Evolutionary conservation across 2,113 vertebrate species (phyloP).

Genomic region (Phylloscopus whistleri): DNA sequence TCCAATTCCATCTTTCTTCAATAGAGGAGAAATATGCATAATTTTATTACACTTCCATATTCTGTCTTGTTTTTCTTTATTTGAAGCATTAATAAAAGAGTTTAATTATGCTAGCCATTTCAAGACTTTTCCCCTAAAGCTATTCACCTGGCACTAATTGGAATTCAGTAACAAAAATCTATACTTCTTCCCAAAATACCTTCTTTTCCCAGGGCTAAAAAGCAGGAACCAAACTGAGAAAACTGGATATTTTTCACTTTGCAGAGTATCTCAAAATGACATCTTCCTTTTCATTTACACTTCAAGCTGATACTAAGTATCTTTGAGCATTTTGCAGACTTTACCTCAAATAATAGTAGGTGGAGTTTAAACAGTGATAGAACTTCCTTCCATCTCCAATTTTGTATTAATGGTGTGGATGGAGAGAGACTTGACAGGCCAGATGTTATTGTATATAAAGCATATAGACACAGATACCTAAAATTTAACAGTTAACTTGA

Average conservation of each 20-base stretch:
- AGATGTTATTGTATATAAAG: not conserved
- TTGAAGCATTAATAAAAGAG: not conserved
- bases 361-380: not conserved
- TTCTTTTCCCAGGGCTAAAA: not conserved
- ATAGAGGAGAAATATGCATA: fast-evolving
- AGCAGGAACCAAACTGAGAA: not conserved
- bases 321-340: not conserved
- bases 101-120: not conserved
- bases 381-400: not conserved
- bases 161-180: not conserved
- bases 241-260: not conserved
- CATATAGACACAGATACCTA: not conserved
- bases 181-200: not conserved
- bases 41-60: not conserved
- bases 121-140: not conserved
- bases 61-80: not conserved
- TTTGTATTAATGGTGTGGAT: not conserved
- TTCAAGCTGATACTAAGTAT: not conserved
- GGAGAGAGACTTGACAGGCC: not conserved
- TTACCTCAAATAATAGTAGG: not conserved
- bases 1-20: not conserved
- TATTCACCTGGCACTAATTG: not conserved
- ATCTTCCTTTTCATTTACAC: not conserved
- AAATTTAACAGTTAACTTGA: not conserved
- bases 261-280: not conserved